phyloP scores from a whole-genome alignment of 1,140 invertebrate genomes.

The Plectus sambesii region DNA sequence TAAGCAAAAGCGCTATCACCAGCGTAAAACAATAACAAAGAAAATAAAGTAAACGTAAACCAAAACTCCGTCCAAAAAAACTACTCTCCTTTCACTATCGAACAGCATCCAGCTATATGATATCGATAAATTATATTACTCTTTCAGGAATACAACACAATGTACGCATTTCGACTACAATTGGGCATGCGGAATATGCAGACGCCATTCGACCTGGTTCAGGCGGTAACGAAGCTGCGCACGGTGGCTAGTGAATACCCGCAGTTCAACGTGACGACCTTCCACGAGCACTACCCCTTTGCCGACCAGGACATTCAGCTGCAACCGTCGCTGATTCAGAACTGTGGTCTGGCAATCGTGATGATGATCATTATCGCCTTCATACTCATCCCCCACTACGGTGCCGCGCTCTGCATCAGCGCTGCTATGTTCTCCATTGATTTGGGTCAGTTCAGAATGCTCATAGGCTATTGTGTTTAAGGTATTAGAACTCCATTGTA shows the following conservation, averaged over 20 bases:
- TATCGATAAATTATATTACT: too few relatives aligned
- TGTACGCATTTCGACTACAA: slow-evolving; percentile 43
- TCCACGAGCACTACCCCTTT: slow-evolving; percentile 46
- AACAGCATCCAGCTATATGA: too few relatives aligned
- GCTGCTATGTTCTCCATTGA: slow-evolving; percentile 63
- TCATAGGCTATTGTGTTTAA: too few relatives aligned
- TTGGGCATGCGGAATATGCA: slow-evolving; percentile 40
- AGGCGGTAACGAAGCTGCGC: too few relatives aligned
- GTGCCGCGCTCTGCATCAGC: slow-evolving; percentile 63
- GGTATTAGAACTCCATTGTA: too few relatives aligned
- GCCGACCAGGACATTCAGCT: slow-evolving; percentile 47
- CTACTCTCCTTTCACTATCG: too few relatives aligned
- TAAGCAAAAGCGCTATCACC: too few relatives aligned
- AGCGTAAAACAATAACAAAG: too few relatives aligned
- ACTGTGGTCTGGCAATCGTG: slow-evolving; percentile 62
- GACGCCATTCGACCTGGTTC: slow-evolving; percentile 42
- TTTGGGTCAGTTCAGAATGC: too few relatives aligned
- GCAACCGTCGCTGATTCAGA: slow-evolving; percentile 57
- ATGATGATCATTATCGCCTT: slow-evolving; percentile 71
- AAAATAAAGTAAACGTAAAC: too few relatives aligned
- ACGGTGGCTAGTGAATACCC: slow-evolving; percentile 30
- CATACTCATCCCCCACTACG: slow-evolving; percentile 64
- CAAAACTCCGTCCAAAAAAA: too few relatives aligned
- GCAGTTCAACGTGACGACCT: slow-evolving; percentile 44
- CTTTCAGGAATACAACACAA: slow-evolving; percentile 19